phyloP scores from a whole-genome alignment of 1,140 invertebrate genomes.

The Hylaeus volcanicus region DNA sequence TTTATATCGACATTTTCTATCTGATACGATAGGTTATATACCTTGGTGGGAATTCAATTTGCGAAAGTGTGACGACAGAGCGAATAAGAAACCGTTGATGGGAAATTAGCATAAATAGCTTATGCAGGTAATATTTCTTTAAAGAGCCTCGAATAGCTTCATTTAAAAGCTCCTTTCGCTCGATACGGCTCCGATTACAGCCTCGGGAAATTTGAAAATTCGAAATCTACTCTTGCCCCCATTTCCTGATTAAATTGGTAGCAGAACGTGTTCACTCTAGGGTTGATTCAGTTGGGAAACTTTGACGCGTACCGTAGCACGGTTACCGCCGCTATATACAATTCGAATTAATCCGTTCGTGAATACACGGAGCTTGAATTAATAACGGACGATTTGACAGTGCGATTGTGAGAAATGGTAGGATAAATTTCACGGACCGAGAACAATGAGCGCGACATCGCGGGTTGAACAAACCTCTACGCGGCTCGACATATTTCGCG shows the following conservation, averaged over 20 bases:
- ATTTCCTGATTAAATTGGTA: background rate
- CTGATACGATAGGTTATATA: too few species aligned
- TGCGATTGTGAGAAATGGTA: background rate
- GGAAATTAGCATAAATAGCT: too few species aligned
- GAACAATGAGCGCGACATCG: background rate
- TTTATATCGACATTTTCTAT: too few species aligned
- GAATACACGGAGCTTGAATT: background rate
- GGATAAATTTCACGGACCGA: background rate
- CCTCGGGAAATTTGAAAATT: background rate
- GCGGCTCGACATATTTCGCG: background rate
- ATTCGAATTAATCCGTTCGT: slow-evolving; percentile 15
- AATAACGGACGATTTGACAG: slow-evolving; percentile 1
- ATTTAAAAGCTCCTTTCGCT: too few species aligned
- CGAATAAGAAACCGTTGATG: too few species aligned
- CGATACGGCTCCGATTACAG: too few species aligned
- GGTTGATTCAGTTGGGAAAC: background rate
- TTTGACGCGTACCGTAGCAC: background rate
- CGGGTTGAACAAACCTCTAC: background rate
- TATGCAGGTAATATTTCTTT: too few species aligned
- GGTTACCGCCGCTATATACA: slow-evolving; percentile 14
- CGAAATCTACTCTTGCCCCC: background rate
- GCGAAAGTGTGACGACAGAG: too few species aligned
- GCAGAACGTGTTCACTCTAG: background rate
- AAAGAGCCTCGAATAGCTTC: too few species aligned
- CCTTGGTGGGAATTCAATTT: too few species aligned